Base-by-base conservation (phyloP, 2,797 vertebrate genomes). In the Chiroxiphia lanceolata region DNA sequence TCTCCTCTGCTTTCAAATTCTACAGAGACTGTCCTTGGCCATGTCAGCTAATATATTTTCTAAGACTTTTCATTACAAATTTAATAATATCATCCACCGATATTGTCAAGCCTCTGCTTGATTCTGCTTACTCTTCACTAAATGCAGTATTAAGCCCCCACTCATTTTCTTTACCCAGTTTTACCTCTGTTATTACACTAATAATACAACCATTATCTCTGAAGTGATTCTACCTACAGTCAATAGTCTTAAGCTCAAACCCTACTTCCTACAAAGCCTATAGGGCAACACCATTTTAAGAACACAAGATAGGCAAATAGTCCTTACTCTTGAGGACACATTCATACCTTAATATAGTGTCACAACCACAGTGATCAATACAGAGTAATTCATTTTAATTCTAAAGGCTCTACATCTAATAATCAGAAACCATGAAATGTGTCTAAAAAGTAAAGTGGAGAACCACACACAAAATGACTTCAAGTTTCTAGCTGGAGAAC, bases 41-140 rank as follows among this genome's bases (percentile, higher is more conserved):
- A 64, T 19, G 2, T 70, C 82, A 93, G 68, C 61, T 93, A 92
- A 88, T 77, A 64, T 22, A 63, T 94, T 94, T 91, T 78, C 63
- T 80, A 68, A 51, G 83, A 64, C 47, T 90, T 93, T 53, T 91
- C 38, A 50, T 83, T 90, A 95, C 50, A 89, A 71, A 92, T 84
- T 94, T 87, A 92, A 72, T 89, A 87, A 70, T 90, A 83, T 90
- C 68, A 56, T 56, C 90, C 81, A 91, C 61, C 86, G 56, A 51
- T 91, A 94, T 75, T 92, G 45, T 77, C 25, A 7, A 87, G 56
- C 78, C 34, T 63, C 61, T n/a, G n/a, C 54, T 84, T 87, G 38
- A 63, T 94, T 94, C 96, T 89, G 88, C 92, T 96, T 84, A 94
- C 67, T 96, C 79, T 91, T 94, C 74, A 87, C 68, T 95, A 95